These are phyloP conservation scores for Antennarius striatus DNA, from an alignment of 2,113 vertebrate genomes.

Conservation along the genomic window DNA sequence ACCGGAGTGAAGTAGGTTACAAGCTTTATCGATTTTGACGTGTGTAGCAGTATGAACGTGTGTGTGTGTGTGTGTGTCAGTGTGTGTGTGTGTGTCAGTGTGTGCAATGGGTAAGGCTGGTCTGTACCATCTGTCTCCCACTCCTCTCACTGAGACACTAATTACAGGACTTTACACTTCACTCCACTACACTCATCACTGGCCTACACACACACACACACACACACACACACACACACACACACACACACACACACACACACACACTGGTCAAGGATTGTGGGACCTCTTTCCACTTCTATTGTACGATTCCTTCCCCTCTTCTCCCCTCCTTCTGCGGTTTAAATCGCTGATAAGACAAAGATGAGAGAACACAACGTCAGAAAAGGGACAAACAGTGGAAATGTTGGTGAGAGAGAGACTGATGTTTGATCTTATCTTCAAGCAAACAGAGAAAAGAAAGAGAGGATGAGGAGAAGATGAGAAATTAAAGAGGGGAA, in stretches of 20 bases:
- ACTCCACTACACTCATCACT: conserved; percentile 64
- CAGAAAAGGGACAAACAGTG: background rate
- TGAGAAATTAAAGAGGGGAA: conserved; percentile 58
- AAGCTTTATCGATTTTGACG: conserved; percentile 71
- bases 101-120: conserved; percentile 30
- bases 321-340: background rate
- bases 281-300: conserved; percentile 19
- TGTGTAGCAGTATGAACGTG: conserved; percentile 39
- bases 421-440: conserved; percentile 22
- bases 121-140: conserved; percentile 72
- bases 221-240: conserved; percentile 2
- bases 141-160: conserved; percentile 73
- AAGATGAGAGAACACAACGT: no score
- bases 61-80: conserved; percentile 14
- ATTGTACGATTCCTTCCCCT: conserved; percentile 2
- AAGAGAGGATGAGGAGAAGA: conserved; percentile 29
- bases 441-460: conserved; percentile 13
- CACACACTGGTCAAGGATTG: conserved; percentile 31
- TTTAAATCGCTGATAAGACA: no score
- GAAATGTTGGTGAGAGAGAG: background rate
- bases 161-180: conserved; percentile 76
- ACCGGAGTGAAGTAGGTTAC: conserved; percentile 71
- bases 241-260: conserved; percentile 3
- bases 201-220: conserved; percentile 17
- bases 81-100: conserved; percentile 16